These are phyloP conservation scores for Chitala chitala DNA, from an alignment of 2,113 vertebrate genomes.

Conservation along the genomic window DNA sequence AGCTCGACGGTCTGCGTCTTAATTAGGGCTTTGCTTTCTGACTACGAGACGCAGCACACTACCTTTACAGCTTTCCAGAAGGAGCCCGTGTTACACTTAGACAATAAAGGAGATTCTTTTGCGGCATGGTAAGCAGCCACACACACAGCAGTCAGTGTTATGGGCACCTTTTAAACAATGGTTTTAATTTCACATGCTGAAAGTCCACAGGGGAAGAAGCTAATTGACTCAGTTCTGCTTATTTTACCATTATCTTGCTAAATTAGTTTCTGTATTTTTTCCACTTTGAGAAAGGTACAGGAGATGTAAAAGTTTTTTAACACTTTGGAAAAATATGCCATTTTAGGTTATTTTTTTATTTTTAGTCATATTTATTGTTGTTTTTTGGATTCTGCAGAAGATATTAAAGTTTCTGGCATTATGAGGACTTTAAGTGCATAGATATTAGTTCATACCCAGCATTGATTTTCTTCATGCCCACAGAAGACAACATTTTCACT, in stretches of 20 bases:
- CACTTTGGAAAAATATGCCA: too few species aligned
- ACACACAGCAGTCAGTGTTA: background rate
- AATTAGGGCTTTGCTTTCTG: slow-evolving; percentile 1
- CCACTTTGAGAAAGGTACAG: background rate
- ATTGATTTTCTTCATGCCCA: slow-evolving; percentile 3
- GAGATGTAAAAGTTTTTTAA: too few species aligned
- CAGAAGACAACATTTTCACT: background rate
- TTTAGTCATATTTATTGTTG: background rate
- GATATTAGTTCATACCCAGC: background rate
- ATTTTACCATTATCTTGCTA: too few species aligned
- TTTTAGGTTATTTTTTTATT: background rate
- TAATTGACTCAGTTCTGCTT: too few species aligned
- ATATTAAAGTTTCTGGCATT: background rate
- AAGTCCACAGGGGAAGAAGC: too few species aligned
- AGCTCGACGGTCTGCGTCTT: background rate
- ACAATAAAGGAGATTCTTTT: background rate
- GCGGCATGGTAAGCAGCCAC: background rate
- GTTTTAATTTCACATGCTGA: background rate
- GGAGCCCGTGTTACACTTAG: too few species aligned
- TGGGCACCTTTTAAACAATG: background rate
- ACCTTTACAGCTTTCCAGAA: too few species aligned
- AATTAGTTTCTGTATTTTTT: background rate
- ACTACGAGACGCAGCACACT: background rate
- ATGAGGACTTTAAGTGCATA: slow-evolving; percentile 9
- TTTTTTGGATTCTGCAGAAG: background rate